A percentile compares a stretch with the other conserved stretches of the same genome.
phyloP scores from a whole-genome alignment of 2,888 invertebrate species.

The Arge pagana region DNA sequence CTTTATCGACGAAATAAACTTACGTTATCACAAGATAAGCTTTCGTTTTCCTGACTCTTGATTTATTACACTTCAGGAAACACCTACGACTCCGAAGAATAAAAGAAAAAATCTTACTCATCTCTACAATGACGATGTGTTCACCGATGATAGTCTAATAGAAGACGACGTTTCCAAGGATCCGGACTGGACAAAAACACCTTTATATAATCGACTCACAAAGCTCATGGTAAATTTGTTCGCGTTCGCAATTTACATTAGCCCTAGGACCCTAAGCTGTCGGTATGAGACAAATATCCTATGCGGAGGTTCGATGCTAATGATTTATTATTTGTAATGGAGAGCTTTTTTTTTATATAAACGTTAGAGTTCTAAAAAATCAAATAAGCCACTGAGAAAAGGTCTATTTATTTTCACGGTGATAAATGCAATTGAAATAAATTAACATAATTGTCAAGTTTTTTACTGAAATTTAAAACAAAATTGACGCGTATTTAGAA shows the following conservation, averaged over 20 bases:
- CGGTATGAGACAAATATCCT: too few species aligned
- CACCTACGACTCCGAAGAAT: conserved; percentile 28
- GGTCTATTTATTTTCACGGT: too few species aligned
- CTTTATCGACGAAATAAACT: conserved; percentile 24
- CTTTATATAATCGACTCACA: conserved; percentile 62
- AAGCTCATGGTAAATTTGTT: conserved; percentile 43
- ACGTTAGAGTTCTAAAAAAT: too few species aligned
- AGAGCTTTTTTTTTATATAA: too few species aligned
- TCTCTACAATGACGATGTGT: conserved; percentile 31
- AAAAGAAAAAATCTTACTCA: conserved; percentile 38
- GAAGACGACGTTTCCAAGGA: conserved; percentile 60
- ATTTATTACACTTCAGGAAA: conserved; percentile 9
- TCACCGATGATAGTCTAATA: conserved; percentile 39
- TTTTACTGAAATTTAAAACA: too few species aligned
- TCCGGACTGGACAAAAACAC: conserved; percentile 75
- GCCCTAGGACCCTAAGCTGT: background rate
- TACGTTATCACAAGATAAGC: conserved; percentile 11
- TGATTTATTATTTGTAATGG: too few species aligned
- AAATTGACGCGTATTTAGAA: too few species aligned
- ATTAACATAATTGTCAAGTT: too few species aligned
- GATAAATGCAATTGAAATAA: too few species aligned
- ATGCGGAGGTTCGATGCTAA: too few species aligned
- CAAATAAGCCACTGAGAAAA: too few species aligned
- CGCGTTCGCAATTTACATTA: background rate
- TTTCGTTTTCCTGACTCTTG: conserved; percentile 15